Base-by-base conservation (phyloP, 2,797 vertebrate genomes). In the Chloroceryle inda region DNA sequence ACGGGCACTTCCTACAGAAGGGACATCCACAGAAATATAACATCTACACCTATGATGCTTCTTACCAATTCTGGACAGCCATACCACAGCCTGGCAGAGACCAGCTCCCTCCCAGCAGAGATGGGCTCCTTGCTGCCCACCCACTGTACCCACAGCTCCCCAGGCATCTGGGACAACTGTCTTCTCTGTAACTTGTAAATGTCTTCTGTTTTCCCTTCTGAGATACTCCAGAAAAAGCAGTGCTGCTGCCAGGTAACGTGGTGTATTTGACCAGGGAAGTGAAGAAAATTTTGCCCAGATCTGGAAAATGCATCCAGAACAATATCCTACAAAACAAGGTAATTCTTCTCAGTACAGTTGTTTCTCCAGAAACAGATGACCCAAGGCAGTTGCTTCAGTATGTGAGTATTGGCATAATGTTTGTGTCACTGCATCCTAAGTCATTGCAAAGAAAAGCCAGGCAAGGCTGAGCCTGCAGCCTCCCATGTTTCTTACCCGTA, bases 31-130 rank as follows among this genome's bases (percentile, higher is more conserved):
- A 62, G 63, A 53, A 62, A 71, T 50, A 33, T 49, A 78, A n/a
- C 0, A 0, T 13, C 29, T 33, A 13, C 14, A 47, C 26, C 35
- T 24, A 10, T 0, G 4, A 40, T 18, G 13, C 6, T 63, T 42
- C 52, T 71, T 40, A 63, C 14, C 19, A 18, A 50, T 21, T 38
- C 50, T 62, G 5, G 3, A 12, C 22, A 69, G 35, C 20, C 83
- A 63, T 58, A 81, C 21, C 31, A 17, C 22, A 11, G 66, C 8
- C 56, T 58, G 55, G n/a, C 22, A 35, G 53, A 56, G 56, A 58
- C 22, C 56, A 58, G 33, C 22, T 14, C 22, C n/a, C 56, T 35
- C 21, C 53, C 21, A 33, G 56, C 33, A 58, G 56, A 58, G 56
- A 15, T 24, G 33, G 33, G 22, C 56, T 58, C 56, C 33, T 33